Conservation (phyloP, 2,113 vertebrate genomes). For the Meles meles region DNA sequence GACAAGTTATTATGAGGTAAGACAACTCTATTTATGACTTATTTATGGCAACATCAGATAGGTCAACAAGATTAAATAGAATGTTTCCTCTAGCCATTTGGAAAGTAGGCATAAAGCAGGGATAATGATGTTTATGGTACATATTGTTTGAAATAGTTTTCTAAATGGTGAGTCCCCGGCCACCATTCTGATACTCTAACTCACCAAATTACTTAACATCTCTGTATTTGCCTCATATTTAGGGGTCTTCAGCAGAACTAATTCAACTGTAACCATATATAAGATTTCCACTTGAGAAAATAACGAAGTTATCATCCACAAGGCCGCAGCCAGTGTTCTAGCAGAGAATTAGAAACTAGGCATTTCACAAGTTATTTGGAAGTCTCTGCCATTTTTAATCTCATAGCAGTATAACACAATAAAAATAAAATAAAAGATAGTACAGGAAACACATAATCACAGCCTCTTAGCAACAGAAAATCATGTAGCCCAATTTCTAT, state of each 20-base stretch:
- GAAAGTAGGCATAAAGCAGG: not conserved
- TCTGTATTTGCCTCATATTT: not conserved
- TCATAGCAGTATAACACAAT: not conserved
- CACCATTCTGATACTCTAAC: not conserved
- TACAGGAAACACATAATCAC: not conserved
- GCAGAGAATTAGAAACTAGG: constrained; percentile 44
- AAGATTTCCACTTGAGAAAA: not conserved
- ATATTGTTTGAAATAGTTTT: not conserved
- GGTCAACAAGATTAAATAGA: not conserved
- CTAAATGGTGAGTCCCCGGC: not conserved
- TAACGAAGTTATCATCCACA: not conserved
- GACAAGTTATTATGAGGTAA: not conserved
- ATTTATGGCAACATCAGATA: not conserved
- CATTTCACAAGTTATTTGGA: constrained; percentile 59
- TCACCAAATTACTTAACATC: not conserved
- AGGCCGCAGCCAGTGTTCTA: constrained; percentile 41
- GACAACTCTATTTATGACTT: not conserved
- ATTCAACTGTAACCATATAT: not conserved
- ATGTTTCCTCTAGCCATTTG: not conserved
- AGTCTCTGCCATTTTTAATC: constrained; percentile 41
- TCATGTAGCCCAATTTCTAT: not conserved
- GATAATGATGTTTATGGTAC: not conserved
- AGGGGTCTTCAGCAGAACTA: not conserved
- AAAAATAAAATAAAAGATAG: not conserved
- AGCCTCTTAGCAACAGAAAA: not conserved